Conservation (phyloP, 2,888 invertebrate species). For the Platycnemis pennipes region DNA sequence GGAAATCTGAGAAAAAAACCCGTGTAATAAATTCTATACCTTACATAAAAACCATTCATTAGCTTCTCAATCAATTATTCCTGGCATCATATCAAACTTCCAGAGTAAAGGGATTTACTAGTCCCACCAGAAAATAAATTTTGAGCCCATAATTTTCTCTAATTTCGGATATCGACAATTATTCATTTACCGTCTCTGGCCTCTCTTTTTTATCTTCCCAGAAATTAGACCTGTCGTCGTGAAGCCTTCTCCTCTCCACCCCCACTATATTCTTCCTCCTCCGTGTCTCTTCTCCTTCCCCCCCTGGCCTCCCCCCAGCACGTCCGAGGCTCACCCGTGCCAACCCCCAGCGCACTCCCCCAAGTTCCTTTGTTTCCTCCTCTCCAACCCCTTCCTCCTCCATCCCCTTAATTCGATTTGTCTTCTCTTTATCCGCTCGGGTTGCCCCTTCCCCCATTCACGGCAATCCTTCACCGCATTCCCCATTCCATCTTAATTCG, state of each 20-base stretch:
- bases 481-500: neutral
- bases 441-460: neutral
- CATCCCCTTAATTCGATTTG: slow-evolving; percentile 56
- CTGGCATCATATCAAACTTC: no score
- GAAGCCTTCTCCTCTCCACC: neutral
- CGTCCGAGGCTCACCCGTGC: neutral
- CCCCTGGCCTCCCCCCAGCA: neutral
- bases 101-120: no score
- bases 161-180: no score
- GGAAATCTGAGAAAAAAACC: no score
- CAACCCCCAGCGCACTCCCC: neutral
- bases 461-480: slow-evolving; percentile 34
- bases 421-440: slow-evolving; percentile 20
- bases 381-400: neutral
- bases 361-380: neutral
- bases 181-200: no score
- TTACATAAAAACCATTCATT: no score
- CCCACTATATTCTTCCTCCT: neutral
- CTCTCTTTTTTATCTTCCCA: no score
- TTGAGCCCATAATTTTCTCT: no score
- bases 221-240: no score
- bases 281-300: neutral
- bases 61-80: no score
- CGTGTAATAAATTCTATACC: no score
- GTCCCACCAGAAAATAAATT: no score